A percentile compares a stretch with the other conserved stretches of the same genome.
phyloP scores from a whole-genome alignment of 2,888 invertebrate genomes.

The Epirrita christyi region DNA sequence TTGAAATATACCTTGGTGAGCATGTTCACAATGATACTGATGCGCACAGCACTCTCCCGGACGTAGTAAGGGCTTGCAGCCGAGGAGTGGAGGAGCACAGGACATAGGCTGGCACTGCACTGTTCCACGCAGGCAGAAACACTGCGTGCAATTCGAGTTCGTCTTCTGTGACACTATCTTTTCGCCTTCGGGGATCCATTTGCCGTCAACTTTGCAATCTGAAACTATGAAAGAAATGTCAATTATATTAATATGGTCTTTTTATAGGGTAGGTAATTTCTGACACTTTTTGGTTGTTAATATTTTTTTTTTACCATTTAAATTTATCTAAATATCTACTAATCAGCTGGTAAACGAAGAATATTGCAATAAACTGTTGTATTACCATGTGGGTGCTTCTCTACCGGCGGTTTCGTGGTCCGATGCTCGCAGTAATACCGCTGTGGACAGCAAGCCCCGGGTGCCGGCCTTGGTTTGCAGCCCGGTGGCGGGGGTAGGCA shows the following conservation, averaged over 20 bases:
- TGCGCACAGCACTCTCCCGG: slow-evolving; percentile 93
- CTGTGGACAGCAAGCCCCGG: slow-evolving; percentile 91
- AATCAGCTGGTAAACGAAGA: not conserved
- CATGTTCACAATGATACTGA: slow-evolving; percentile 90
- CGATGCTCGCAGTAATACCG: slow-evolving; percentile 87
- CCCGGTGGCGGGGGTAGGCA: slow-evolving; percentile 91
- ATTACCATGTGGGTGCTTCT: slow-evolving; percentile 52
- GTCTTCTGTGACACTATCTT: slow-evolving; percentile 82
- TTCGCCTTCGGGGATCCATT: slow-evolving; percentile 88
- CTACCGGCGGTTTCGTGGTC: slow-evolving; percentile 44
- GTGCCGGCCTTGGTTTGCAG: slow-evolving; percentile 86
- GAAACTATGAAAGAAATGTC: slow-evolving; percentile 38
- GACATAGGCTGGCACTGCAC: slow-evolving; percentile 90
- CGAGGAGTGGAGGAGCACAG: slow-evolving; percentile 90
- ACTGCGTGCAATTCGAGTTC: slow-evolving; percentile 89
- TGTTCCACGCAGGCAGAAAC: slow-evolving; percentile 91
- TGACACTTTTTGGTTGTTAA: too few relatives aligned
- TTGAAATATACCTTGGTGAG: slow-evolving; percentile 35
- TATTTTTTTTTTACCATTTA: too few relatives aligned
- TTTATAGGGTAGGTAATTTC: too few relatives aligned
- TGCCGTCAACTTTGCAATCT: slow-evolving; percentile 88
- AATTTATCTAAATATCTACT: not conserved
- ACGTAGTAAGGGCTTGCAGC: slow-evolving; percentile 90
- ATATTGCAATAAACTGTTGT: not conserved
- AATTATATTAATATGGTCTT: not conserved